A percentile compares a stretch with the other conserved stretches of the same genome.
These are phyloP conservation scores for Sarcophaga bullata DNA, from an alignment of 1,140 invertebrate genomes.

Conservation along the genomic window DNA sequence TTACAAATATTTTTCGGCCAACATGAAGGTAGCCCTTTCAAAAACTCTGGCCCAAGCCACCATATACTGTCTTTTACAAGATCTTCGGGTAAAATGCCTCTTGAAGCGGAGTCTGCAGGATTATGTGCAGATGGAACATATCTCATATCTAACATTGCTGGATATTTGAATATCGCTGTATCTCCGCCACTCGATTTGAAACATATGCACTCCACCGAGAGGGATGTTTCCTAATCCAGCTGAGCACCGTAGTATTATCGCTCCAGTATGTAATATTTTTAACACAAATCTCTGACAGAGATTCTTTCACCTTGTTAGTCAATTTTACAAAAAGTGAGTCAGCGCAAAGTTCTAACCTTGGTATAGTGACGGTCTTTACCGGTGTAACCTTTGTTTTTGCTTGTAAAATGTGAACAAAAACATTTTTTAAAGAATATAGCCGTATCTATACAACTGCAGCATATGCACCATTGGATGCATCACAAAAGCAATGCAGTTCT, in stretches of 20 bases:
- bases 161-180: not conserved
- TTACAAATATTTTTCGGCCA: conserved; percentile 29
- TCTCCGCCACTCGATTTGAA: conserved; percentile 34
- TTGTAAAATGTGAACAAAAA: conserved; percentile 34
- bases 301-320: conserved; percentile 30
- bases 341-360: conserved; percentile 47
- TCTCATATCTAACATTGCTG: conserved; percentile 26
- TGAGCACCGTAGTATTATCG: conserved; percentile 19
- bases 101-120: conserved; percentile 34
- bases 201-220: conserved; percentile 30
- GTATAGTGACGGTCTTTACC: conserved; percentile 42
- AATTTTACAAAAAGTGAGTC: conserved; percentile 43
- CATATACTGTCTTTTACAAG: conserved; percentile 34
- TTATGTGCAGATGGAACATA: conserved; percentile 38
- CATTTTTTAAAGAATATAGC: not conserved
- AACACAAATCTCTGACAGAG: not conserved
- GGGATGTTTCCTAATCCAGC: conserved; percentile 2
- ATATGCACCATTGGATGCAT: conserved; percentile 54
- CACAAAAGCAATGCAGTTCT: no score
- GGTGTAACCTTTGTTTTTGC: conserved; percentile 42
- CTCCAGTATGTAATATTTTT: conserved; percentile 15
- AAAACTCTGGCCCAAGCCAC: conserved; percentile 39
- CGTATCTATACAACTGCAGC: conserved; percentile 52
- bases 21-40: conserved; percentile 17
- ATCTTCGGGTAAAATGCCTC: conserved; percentile 20